phyloP scores from a whole-genome alignment of 2,888 invertebrate species.

The Carabus problematicus region DNA sequence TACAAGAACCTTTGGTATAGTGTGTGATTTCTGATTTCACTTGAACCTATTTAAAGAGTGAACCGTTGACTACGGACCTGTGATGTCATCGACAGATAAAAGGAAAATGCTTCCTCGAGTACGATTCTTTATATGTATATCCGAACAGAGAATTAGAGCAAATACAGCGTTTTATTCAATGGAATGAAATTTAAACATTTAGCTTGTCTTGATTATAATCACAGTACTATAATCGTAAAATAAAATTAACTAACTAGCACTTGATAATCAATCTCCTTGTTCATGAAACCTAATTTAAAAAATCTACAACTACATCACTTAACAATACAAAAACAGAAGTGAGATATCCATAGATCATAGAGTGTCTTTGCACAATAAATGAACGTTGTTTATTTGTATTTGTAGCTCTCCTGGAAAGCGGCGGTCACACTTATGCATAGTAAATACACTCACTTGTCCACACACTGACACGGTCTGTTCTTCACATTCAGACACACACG shows the following conservation, averaged over 20 bases:
- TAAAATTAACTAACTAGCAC: slow-evolving; percentile 28
- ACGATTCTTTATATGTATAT: slow-evolving; percentile 36
- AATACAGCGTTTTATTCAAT: slow-evolving; percentile 33
- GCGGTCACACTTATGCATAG: slow-evolving; percentile 17
- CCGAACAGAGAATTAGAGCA: slow-evolving; percentile 37
- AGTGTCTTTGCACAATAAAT: slow-evolving; percentile 29
- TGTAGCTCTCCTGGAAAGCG: slow-evolving; percentile 28
- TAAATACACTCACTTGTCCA: slow-evolving; percentile 28
- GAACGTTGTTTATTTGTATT: slow-evolving; percentile 8
- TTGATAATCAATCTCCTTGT: slow-evolving; percentile 28
- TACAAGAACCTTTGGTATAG: slow-evolving; percentile 38
- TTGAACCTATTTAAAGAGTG: slow-evolving; percentile 35
- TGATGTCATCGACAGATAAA: slow-evolving; percentile 37
- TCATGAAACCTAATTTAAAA: slow-evolving; percentile 39
- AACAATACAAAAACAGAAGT: slow-evolving; percentile 37
- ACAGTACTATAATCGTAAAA: slow-evolving; percentile 33
- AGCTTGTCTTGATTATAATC: slow-evolving; percentile 33
- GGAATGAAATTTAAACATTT: slow-evolving; percentile 38
- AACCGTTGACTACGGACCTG: slow-evolving; percentile 37
- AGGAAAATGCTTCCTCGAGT: slow-evolving; percentile 33
- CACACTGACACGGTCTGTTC: slow-evolving; percentile 1
- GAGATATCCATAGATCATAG: slow-evolving; percentile 20
- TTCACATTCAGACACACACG: not conserved
- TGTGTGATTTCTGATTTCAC: slow-evolving; percentile 31
- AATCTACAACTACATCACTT: slow-evolving; percentile 36